Conservation (phyloP, 2,888 invertebrate species). For the Tipula unca region DNA sequence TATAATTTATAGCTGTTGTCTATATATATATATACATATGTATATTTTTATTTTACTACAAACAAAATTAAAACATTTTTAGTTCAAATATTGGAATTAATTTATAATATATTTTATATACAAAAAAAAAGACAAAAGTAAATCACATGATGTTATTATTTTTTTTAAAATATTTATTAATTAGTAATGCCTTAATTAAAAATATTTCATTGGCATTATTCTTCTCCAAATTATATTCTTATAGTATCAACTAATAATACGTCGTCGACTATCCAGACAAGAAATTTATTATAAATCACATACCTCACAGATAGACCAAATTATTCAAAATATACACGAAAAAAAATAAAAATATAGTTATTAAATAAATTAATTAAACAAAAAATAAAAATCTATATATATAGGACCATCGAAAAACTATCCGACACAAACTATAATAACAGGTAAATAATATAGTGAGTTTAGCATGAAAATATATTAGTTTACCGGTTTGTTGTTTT, state of each 20-base stretch:
- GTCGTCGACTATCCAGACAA: background rate
- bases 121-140: background rate
- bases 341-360: background rate
- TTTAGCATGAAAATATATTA: background rate
- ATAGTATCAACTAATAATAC: background rate
- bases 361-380: background rate
- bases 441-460: conserved; percentile 8
- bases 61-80: background rate
- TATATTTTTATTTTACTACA: background rate
- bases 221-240: background rate
- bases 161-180: background rate
- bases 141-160: background rate
- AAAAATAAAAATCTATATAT: background rate
- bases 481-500: background rate
- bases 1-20: conserved; percentile 14
- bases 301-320: background rate
- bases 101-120: background rate
- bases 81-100: background rate
- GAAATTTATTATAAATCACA: background rate
- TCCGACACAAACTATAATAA: background rate
- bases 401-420: background rate
- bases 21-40: background rate
- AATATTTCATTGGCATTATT: background rate
- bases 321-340: too few relatives aligned
- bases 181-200: too few relatives aligned